Percentiles rank a stretch among this genome's conserved stretches.
These are phyloP conservation scores for Daktulosphaira vitifoliae DNA, from an alignment of 1,140 invertebrate genomes.

Conservation along the genomic window DNA sequence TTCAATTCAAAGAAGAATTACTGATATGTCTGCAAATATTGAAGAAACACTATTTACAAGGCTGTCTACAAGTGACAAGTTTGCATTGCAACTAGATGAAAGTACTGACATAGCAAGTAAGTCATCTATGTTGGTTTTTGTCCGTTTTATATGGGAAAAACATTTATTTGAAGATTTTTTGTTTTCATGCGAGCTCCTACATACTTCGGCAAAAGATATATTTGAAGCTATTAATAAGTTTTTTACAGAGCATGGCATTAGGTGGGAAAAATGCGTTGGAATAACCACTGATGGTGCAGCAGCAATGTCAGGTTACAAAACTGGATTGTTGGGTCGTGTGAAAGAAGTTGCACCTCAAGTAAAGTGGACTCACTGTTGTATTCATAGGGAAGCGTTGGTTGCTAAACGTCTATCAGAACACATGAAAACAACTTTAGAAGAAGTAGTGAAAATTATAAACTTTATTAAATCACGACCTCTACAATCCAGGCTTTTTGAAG, in stretches of 20 bases:
- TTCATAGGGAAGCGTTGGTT: conserved; percentile 12
- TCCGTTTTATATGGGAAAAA: conserved; percentile 1
- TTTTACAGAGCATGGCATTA: neutral
- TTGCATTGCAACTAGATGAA: conserved; percentile 10
- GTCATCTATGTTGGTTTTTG: neutral
- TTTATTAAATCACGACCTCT: conserved; percentile 1
- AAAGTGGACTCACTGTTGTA: neutral
- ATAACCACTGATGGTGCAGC: neutral
- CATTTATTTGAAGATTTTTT: conserved; percentile 8
- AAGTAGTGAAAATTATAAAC: conserved; percentile 12
- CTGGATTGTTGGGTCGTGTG: neutral
- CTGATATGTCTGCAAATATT: neutral
- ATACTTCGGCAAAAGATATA: neutral
- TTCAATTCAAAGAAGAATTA: neutral
- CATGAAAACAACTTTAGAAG: conserved; percentile 4
- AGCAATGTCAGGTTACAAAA: neutral
- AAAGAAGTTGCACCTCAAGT: neutral
- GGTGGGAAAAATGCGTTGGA: neutral
- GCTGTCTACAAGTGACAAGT: neutral
- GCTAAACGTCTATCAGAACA: neutral
- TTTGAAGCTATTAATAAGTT: neutral
- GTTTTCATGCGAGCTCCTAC: neutral
- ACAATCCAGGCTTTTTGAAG: neutral
- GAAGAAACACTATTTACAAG: neutral
- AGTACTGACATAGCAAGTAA: conserved; percentile 4